Conservation (phyloP, 2,888 invertebrate genomes). For the Ashinkailepas kermadecensis region DNA sequence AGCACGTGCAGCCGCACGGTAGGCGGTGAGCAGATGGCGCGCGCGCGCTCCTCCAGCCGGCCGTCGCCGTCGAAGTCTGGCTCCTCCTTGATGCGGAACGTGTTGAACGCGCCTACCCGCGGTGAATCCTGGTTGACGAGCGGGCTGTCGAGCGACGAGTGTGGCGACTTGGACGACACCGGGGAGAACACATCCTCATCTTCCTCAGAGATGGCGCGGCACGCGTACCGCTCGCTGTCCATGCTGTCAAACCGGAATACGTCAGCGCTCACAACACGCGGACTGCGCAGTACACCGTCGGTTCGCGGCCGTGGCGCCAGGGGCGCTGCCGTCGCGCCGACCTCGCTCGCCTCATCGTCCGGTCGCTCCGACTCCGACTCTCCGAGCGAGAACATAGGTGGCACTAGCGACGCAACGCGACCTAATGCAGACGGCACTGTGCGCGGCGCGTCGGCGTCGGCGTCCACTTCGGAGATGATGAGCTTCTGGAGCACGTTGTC, state of each 20-base stretch:
- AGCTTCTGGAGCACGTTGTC: not conserved
- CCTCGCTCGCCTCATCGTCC: constrained; percentile 21
- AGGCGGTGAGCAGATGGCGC: not conserved
- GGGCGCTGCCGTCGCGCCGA: not conserved
- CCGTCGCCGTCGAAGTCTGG: constrained; percentile 41
- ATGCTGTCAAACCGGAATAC: constrained; percentile 50
- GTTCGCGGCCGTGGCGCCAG: not conserved
- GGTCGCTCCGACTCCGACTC: constrained; percentile 2
- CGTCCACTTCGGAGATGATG: not conserved
- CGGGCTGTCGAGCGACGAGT: constrained; percentile 34
- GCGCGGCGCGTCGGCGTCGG: not conserved
- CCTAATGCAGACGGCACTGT: not conserved
- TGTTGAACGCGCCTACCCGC: constrained; percentile 45
- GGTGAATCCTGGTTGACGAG: constrained; percentile 10
- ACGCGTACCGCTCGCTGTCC: constrained; percentile 41
- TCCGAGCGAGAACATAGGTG: not conserved
- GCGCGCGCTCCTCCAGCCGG: constrained; percentile 24
- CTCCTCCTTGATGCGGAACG: constrained; percentile 49
- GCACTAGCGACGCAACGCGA: not conserved
- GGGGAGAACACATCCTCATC: constrained; percentile 55
- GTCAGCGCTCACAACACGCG: constrained; percentile 39
- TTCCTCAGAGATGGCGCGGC: constrained; percentile 41
- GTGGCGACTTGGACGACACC: constrained; percentile 40
- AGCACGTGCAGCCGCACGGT: not conserved
- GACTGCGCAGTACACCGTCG: constrained; percentile 23